These are phyloP conservation scores for Drosophila triauraria DNA, from an alignment of 1,140 invertebrate species.

Conservation along the genomic window DNA sequence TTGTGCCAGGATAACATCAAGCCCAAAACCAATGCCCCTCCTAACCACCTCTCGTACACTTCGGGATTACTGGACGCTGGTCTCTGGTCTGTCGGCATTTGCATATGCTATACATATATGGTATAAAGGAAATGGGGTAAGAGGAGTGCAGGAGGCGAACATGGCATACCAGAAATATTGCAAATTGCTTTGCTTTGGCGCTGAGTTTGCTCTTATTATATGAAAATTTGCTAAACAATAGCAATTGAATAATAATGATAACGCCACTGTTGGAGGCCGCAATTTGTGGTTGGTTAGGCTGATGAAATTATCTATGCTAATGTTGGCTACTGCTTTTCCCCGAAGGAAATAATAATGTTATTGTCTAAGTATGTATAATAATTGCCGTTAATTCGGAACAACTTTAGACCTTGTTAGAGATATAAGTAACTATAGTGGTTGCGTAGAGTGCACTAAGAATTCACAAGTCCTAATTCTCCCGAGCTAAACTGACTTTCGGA, in stretches of 20 bases:
- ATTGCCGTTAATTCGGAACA: too few species aligned
- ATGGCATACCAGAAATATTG: constrained; percentile 8
- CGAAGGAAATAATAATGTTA: neutral
- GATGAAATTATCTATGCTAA: constrained; percentile 16
- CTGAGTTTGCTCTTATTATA: constrained; percentile 10
- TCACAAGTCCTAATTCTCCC: too few species aligned
- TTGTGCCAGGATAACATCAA: constrained; percentile 13
- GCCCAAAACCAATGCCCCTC: constrained; percentile 13
- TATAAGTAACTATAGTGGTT: too few species aligned
- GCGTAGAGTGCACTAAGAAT: too few species aligned
- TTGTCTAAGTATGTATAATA: neutral
- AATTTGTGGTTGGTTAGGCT: neutral
- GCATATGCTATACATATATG: constrained; percentile 1
- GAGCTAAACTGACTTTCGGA: too few species aligned
- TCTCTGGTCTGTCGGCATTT: constrained; percentile 3
- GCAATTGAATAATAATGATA: constrained; percentile 18
- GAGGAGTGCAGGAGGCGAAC: neutral
- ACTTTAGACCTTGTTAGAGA: too few species aligned
- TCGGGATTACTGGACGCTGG: constrained; percentile 8
- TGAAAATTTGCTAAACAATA: constrained; percentile 17
- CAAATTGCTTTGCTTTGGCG: constrained; percentile 8
- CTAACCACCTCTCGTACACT: neutral
- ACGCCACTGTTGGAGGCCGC: neutral
- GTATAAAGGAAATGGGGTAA: neutral
- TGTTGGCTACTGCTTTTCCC: neutral